Evolutionary conservation across 2,888 invertebrate species (phyloP), one percentile per base, ranked within the genome.

Genomic region (Meloe dianella): DNA sequence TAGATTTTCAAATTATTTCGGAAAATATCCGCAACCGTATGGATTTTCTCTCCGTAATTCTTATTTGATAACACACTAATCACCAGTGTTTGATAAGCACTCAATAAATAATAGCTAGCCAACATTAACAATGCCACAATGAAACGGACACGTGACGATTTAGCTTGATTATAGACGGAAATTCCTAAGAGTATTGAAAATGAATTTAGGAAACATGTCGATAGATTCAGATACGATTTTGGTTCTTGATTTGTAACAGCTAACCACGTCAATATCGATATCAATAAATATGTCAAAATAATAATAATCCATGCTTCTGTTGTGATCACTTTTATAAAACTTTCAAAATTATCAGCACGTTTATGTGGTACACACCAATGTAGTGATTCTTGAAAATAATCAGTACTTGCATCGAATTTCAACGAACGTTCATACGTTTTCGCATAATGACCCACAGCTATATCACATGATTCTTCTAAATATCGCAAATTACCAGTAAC

Each of bases 351-450:
- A n/a, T 58, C 12, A 7, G 17, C n/a, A 0, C 38, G 35, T 24
- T 17, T 14, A 57, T 63, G 29, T 20, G 57, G 63, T 5, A 63
- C 63, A n/a, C 63, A 63, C 63, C 63, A 63, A 32, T 20, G 22
- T n/a, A 57, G 10, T 1, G 30, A 38, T 57, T 57, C 57, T 35
- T 63, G 57, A 14, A 30, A 63, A 57, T 57, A 57, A 32, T 17
- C 32, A 1, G n/a, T 24, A 24, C 57, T 63, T n/a, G 30, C 27
- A 27, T 61, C 61, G 27, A 63, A 63, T 32, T 20, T 32, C 14
- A 32, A 17, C 3, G 57, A 57, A 12, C 57, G 32, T 30, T 27
- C 22, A 9, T 29, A 29, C 2, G 30, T 63, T 57, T 63, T 63
- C 4, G 35, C 57, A 24, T 64, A 64, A 29, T 29, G 22, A 17